phyloP scores from a whole-genome alignment of 2,797 vertebrate genomes.

The Remorina albescens region DNA sequence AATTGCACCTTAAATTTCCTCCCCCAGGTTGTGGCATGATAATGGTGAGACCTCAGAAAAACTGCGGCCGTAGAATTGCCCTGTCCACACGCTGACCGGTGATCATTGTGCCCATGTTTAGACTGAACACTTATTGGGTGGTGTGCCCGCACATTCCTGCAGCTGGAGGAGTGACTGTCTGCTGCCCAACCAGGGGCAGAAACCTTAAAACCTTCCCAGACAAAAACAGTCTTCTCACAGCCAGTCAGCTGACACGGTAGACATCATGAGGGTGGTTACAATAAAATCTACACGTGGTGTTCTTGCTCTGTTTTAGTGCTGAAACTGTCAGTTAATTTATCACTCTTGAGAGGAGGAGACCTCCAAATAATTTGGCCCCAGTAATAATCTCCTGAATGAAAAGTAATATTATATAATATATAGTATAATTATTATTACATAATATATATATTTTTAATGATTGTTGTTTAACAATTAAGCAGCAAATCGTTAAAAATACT shows the following conservation, averaged over 20 bases:
- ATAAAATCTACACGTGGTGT: neutral
- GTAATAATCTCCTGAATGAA: too few species aligned
- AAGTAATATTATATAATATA: too few species aligned
- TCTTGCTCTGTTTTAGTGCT: neutral
- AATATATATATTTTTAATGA: too few species aligned
- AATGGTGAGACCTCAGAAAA: conserved; percentile 26
- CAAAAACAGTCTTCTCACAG: conserved; percentile 57
- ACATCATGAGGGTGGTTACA: conserved; percentile 10
- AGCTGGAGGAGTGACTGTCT: conserved; percentile 55
- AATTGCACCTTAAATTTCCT: conserved; percentile 11
- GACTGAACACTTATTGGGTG: conserved; percentile 49
- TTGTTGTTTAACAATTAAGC: too few species aligned
- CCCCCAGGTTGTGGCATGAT: conserved; percentile 1
- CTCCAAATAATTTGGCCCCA: too few species aligned
- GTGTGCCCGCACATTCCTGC: conserved; percentile 62
- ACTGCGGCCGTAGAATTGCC: neutral
- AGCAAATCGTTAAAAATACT: neutral
- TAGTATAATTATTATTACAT: too few species aligned
- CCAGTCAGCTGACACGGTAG: conserved; percentile 55
- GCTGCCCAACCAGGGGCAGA: conserved; percentile 9
- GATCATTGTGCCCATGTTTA: conserved; percentile 38
- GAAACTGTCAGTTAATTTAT: neutral
- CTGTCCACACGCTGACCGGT: conserved; percentile 20
- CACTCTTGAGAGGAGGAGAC: neutral
- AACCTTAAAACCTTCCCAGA: conserved; percentile 55